Evolutionary conservation across 2,888 invertebrate species (phyloP), one percentile per base, ranked within the genome.

Genomic region (Drosophila longiperda): DNA sequence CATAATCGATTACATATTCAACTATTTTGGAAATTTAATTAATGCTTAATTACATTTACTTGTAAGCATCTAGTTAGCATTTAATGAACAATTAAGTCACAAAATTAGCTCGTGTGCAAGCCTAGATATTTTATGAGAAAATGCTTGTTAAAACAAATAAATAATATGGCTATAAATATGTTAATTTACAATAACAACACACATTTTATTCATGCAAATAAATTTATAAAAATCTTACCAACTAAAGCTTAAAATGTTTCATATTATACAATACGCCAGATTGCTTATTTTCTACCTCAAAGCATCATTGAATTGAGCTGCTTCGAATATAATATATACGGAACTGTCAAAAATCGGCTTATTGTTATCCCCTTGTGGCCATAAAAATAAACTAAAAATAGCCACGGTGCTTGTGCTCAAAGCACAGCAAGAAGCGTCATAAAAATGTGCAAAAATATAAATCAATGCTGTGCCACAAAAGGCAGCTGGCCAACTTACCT

Each of bases 361-460:
- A 50, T 15, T 63, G 29, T n/a, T 38, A 42, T 42, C 7, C 32
- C 55, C 36, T 49, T 69, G 45, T 53, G 57, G 55, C 23, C 65
- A 70, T 60, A 79, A 75, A 65, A 50, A 50, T 36, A 63, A 71
- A 61, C 77, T 80, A 80, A 64, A 78, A 76, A 78, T 80, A 80
- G 76, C 72, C 58, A 42, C 34, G 36, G 7, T 50, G 53, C 17
- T 33, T 26, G 48, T 33, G 49, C 64, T 61, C 38, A 33, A 60
- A 42, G 61, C 66, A 74, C 40, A 62, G 23, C 52, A 55, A 62
- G 63, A 59, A 60, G 57, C 49, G 38, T 34, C 67, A 80, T 68
- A 73, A 78, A 80, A 78, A 64, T 78, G 73, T 68, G 67, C 62
- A 76, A 72, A 66, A 77, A 80, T 66, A 73, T 80, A 80, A 78